Evolutionary conservation across 2,797 vertebrate genomes (phyloP).

Genomic region (Erpetoichthys calabaricus): DNA sequence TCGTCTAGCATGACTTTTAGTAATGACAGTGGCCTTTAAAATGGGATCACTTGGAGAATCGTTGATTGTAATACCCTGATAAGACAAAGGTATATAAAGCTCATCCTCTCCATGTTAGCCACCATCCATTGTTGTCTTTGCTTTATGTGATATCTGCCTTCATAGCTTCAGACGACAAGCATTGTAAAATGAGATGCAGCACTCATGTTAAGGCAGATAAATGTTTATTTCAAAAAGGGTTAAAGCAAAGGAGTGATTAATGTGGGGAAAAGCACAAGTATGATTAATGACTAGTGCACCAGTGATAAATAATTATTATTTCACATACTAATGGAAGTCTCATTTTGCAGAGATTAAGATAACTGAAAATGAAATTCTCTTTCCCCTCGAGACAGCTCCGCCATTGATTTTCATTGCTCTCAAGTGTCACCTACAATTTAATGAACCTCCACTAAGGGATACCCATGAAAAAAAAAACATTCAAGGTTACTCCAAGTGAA

Average conservation of each 20-base stretch:
- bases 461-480: slow-evolving; percentile 1
- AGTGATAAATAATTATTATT: slow-evolving; percentile 4
- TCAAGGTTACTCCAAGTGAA: slow-evolving; percentile 6
- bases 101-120: too few species aligned
- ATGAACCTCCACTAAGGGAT: slow-evolving; percentile 12
- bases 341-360: slow-evolving; percentile 4
- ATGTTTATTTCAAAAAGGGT: slow-evolving; percentile 24
- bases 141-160: too few species aligned
- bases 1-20: too few species aligned
- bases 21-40: too few species aligned
- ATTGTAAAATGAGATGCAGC: slow-evolving; percentile 22
- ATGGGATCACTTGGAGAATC: too few species aligned
- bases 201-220: slow-evolving; percentile 25
- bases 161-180: too few species aligned
- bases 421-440: slow-evolving; percentile 14
- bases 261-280: slow-evolving; percentile 10
- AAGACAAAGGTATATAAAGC: too few species aligned
- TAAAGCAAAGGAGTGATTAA: slow-evolving; percentile 37
- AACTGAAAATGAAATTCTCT: slow-evolving; percentile 16
- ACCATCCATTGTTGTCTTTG: too few species aligned
- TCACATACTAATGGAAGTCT: background rate
- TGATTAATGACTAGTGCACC: background rate
- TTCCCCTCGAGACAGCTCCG: slow-evolving; percentile 10
- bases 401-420: slow-evolving; percentile 16
- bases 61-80: too few species aligned